Evolutionary conservation across 2,113 vertebrate genomes (phyloP), one percentile per base, ranked within the genome.

Genomic region (Sorex fumeus): DNA sequence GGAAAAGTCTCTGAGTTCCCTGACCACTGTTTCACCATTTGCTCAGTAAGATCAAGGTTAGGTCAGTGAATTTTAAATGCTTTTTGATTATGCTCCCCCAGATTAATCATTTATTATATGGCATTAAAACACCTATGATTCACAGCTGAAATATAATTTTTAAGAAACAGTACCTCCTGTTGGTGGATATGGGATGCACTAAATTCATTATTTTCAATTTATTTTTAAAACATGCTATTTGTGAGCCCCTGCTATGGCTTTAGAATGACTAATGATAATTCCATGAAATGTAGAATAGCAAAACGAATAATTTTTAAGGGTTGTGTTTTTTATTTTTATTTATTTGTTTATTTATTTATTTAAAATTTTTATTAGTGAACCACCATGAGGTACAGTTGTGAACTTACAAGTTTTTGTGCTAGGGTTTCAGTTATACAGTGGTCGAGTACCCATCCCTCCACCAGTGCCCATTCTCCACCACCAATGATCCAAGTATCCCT

Each of bases 61-160:
- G 1, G 8, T 47, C 28, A 23, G 23, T 60, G 47, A 88, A 57
- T 75, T 75, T 74, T 60, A 30, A 69, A 21, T 2, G n/a, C 34
- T 40, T 78, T 66, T 69, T 40, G 36, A 85, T 18, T 90, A 8
- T 6, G 28, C n/a, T 69, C n/a, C 4, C 72, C n/a, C 4, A 36
- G 28, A 45, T 67, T 62, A 66, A 32, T 70, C 32, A 27, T 89
- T 74, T 62, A 67, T 34, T 77, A 18, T 30, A 28, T 32, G n/a
- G 8, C 21, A 82, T 60, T 12, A 43, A 21, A 8, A 45, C 2
- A 18, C 9, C 32, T 0, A 40, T 74, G 50, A 18, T 32, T 93
- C 11, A n/a, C 21, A 76, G n/a, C 34, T 78, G 30, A 87, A 82
- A 81, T 62, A 50, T 83, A 81, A 21, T 6, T 32, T 95, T 94